Evolutionary conservation across 1,140 invertebrate species (phyloP).

Genomic region (Drosophila baimaii): DNA sequence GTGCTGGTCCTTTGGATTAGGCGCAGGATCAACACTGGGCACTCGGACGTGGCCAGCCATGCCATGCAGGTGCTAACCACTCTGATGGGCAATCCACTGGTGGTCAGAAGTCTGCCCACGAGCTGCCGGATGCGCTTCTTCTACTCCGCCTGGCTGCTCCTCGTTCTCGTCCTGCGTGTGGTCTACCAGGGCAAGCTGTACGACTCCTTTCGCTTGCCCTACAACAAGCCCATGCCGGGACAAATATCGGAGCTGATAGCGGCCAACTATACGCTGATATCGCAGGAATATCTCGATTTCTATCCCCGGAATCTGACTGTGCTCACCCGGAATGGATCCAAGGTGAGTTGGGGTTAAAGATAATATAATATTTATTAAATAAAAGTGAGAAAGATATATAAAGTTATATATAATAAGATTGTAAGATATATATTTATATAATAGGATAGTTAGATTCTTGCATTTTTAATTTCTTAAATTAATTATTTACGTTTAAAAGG

Average conservation of each 20-base stretch:
- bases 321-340: constrained; percentile 4
- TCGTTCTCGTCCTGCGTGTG: constrained; percentile 56
- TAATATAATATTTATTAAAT: no score
- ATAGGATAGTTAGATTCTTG: no score
- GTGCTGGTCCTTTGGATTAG: constrained; percentile 35
- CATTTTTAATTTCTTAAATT: no score
- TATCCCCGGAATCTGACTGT: constrained; percentile 51
- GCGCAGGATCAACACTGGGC: background rate
- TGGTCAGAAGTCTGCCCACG: constrained; percentile 2
- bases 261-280: constrained; percentile 35
- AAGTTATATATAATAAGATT: no score
- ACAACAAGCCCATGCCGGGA: constrained; percentile 31
- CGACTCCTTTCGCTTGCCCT: constrained; percentile 57
- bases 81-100: constrained; percentile 58
- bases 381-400: no score
- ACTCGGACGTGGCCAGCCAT: constrained; percentile 3
- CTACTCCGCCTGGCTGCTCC: constrained; percentile 47
- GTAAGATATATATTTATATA: no score
- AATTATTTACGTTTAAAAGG: no score
- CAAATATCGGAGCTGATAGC: constrained; percentile 47
- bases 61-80: constrained; percentile 53
- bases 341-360: background rate
- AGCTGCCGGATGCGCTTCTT: constrained; percentile 6
- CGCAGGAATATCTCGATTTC: constrained; percentile 52
- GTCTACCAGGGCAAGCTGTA: constrained; percentile 68